These are phyloP conservation scores for Sylvicola cinctus DNA, from an alignment of 2,888 invertebrate species.

Conservation along the genomic window DNA sequence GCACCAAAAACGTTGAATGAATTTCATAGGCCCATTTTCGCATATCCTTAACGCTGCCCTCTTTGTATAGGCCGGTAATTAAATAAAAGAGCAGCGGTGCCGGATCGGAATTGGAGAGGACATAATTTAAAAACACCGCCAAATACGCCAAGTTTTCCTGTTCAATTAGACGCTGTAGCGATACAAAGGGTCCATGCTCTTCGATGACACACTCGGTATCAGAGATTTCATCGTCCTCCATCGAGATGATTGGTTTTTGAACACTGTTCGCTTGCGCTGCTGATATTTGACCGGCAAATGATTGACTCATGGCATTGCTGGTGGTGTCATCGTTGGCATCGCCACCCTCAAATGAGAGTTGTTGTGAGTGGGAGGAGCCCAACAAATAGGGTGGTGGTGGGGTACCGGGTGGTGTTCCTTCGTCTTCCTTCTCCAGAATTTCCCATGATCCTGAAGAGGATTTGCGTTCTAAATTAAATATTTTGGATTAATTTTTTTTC, in stretches of 20 bases:
- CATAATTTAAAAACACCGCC: conserved; percentile 86
- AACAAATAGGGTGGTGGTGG: conserved; percentile 63
- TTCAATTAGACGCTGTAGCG: conserved; percentile 58
- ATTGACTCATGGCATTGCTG: neutral
- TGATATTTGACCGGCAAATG: conserved; percentile 9
- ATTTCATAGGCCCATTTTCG: conserved; percentile 98
- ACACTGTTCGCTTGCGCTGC: conserved; percentile 19
- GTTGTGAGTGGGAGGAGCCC: neutral
- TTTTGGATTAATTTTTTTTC: neutral
- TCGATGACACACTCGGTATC: conserved; percentile 62
- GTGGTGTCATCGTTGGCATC: neutral
- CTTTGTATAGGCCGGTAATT: conserved; percentile 76
- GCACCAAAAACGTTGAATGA: conserved; percentile 86
- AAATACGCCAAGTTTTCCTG: conserved; percentile 62
- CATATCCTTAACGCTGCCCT: conserved; percentile 73
- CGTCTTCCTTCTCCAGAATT: conserved; percentile 21
- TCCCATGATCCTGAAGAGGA: conserved; percentile 25
- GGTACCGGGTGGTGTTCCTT: conserved; percentile 61
- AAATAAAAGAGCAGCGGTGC: conserved; percentile 50
- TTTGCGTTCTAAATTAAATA: conserved; percentile 8
- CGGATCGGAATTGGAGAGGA: conserved; percentile 66
- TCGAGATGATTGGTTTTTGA: conserved; percentile 74
- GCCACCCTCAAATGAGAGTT: neutral
- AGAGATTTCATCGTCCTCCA: conserved; percentile 89
- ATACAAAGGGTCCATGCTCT: conserved; percentile 78